Base-by-base conservation (phyloP, 2,113 vertebrate genomes). In the Podarcis raffonei region DNA sequence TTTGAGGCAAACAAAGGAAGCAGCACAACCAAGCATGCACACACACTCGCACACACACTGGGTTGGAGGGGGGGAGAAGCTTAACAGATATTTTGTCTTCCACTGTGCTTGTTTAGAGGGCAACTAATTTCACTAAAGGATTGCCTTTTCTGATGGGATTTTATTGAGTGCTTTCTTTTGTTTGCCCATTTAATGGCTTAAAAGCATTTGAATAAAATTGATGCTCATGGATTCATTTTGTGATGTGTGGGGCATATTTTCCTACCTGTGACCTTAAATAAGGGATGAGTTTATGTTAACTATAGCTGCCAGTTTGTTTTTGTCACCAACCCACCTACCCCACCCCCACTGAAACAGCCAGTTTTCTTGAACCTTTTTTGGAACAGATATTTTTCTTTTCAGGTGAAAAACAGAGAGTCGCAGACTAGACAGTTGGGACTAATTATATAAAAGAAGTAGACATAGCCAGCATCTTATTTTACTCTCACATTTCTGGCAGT, bases 1-100 rank as follows among this genome's bases (percentile, higher is more conserved):
- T 96, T 96, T 95, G 93, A 91, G 91, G 87, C 71, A 91, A 95
- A 97, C 96, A 97, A 97, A 96, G 94, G 94, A 95, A 95, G 85
- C 66, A 80, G 86, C 66, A 80, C 74, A 90, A 94, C 91, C 87
- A 83, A 37, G 85, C 78, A 81, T 48, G 53, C 69, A 42, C 57
- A 86, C n/a, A 65, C 35, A 35, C 85, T 84, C 37, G 65, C 37
- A 80, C 39, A 37, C 1, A n/a, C 71, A 85, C 39, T 39, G n/a
- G 83, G 39, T 30, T 27, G 25, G 13, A 16, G 35, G 7, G 9
- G 9, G 18, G 27, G 66, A 71, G 69, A 74, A 71, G 39, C 87
- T 84, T 84, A 65, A 32, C n/a, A 57, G 57, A 81, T 76, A 68
- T 23, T 25, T 48, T 66, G 15, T 37, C 25, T 77, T 90, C 74